Percentiles rank a stretch among this genome's conserved stretches.
phyloP scores from a whole-genome alignment of 1,140 invertebrate species.

The Drosophila erecta region DNA sequence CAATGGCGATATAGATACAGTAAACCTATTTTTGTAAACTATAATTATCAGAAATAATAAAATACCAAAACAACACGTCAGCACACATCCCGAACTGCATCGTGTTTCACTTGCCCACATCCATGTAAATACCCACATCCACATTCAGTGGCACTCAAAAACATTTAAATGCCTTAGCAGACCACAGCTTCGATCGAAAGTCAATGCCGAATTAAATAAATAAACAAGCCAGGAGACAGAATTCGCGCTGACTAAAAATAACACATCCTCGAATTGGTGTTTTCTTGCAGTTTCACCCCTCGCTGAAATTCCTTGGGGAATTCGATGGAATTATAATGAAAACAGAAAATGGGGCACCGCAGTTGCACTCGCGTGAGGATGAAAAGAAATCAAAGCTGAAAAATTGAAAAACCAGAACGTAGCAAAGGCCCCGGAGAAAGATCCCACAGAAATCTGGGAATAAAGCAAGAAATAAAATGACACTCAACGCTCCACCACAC shows the following conservation, averaged over 20 bases:
- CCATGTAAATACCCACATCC: no score
- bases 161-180: background rate
- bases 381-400: slow-evolving; percentile 58
- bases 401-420: slow-evolving; percentile 1
- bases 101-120: slow-evolving; percentile 6
- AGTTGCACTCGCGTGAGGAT: slow-evolving; percentile 18
- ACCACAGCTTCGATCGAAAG: slow-evolving; percentile 5
- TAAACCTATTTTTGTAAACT: no score
- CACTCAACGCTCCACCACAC: slow-evolving; percentile 38
- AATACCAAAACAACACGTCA: background rate
- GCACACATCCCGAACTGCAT: slow-evolving; percentile 1
- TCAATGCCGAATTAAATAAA: slow-evolving; percentile 25
- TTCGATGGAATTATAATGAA: slow-evolving; percentile 58
- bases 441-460: slow-evolving; percentile 56
- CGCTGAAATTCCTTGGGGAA: slow-evolving; percentile 20
- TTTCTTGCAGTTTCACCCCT: slow-evolving; percentile 13
- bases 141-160: background rate
- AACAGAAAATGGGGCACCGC: slow-evolving; percentile 49
- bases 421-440: slow-evolving; percentile 1
- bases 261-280: slow-evolving; percentile 17
- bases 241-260: slow-evolving; percentile 68
- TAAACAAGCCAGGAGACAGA: slow-evolving; percentile 10
- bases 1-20: no score
- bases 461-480: slow-evolving; percentile 34
- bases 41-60: background rate